Evolutionary conservation across 2,888 invertebrate genomes (phyloP), one percentile per base, ranked within the genome.

Genomic region (Lepidocyrtoides sp.): DNA sequence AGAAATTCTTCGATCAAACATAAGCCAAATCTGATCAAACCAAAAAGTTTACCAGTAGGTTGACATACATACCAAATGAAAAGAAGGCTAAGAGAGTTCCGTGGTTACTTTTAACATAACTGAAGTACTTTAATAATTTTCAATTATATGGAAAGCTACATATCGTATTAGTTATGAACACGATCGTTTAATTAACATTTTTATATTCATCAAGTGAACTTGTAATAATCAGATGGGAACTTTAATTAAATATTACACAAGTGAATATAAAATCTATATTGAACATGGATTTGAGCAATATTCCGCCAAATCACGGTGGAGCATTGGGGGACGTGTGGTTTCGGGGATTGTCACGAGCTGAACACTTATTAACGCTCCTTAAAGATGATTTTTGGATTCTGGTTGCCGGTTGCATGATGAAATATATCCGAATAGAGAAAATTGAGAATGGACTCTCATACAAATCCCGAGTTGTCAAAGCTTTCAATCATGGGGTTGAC

Each of bases 401-500:
- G 20, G 83, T 92, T 1, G 83, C 89, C 4, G 92, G 92, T 32
- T 81, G 82, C n/a, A 66, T 92, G 60, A 92, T 92, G 87, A 85
- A 87, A 17, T 92, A 77, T 23, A 82, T 92, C 57, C 44, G 72
- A 10, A 26, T 92, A 1, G 92, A 92, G n/a, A 82, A 60, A 36
- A 17, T 23, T 14, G 83, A 83, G 23, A 54, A 51, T 12, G 82
- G 89, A 26, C 29, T 75, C 0, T 36, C 69, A 20, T 89, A 77
- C 51, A 86, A 54, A 57, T 54, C 89, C 0, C 66, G 92, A n/a
- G 81, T 93, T 23, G 79, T 93, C 12, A 79, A 91, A 17, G 69
- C 87, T 5, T 92, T 93, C 83, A 79, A 85, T 20, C 92, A 92
- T 36, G 89, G 88, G n/a, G 87, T 92, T 7, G 92, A 92, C 23